A percentile compares a stretch with the other conserved stretches of the same genome.
These are phyloP conservation scores for Lepus americanus DNA, from an alignment of 2,113 vertebrate genomes.

Conservation along the genomic window DNA sequence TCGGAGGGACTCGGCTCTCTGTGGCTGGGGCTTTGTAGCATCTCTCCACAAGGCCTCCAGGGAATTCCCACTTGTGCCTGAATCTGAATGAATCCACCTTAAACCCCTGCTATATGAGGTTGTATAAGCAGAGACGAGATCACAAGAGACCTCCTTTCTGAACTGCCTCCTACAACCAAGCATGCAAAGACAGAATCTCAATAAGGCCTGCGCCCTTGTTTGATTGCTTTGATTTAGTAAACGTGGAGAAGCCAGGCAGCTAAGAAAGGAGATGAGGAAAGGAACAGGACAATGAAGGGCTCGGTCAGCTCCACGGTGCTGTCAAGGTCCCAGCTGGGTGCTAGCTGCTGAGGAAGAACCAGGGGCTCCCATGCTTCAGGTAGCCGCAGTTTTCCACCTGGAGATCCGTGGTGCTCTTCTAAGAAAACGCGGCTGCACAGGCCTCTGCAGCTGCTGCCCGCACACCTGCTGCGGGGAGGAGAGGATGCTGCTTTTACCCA, in stretches of 20 bases:
- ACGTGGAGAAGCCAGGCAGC: neutral
- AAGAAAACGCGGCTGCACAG: neutral
- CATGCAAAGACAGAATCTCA: neutral
- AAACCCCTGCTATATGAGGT: neutral
- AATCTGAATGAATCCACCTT: neutral
- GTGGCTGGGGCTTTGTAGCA: neutral
- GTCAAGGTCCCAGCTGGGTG: neutral
- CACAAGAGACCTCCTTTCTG: neutral
- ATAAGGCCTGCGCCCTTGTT: conserved; percentile 1
- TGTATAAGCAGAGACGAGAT: neutral
- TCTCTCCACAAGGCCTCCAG: neutral
- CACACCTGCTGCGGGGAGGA: neutral
- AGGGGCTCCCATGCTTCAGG: neutral
- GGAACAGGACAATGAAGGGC: neutral
- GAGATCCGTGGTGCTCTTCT: neutral
- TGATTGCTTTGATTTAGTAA: neutral
- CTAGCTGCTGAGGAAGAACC: neutral
- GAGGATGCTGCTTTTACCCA: neutral
- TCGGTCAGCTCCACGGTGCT: neutral
- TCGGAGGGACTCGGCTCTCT: neutral
- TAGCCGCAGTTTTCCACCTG: conserved; percentile 8
- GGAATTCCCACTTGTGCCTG: neutral
- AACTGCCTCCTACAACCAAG: neutral
- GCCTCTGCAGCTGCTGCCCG: neutral
- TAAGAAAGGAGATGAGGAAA: neutral